A percentile compares a stretch with the other conserved stretches of the same genome.
Conservation (phyloP, 1,140 invertebrate genomes). For the Palaemon carinicauda region DNA sequence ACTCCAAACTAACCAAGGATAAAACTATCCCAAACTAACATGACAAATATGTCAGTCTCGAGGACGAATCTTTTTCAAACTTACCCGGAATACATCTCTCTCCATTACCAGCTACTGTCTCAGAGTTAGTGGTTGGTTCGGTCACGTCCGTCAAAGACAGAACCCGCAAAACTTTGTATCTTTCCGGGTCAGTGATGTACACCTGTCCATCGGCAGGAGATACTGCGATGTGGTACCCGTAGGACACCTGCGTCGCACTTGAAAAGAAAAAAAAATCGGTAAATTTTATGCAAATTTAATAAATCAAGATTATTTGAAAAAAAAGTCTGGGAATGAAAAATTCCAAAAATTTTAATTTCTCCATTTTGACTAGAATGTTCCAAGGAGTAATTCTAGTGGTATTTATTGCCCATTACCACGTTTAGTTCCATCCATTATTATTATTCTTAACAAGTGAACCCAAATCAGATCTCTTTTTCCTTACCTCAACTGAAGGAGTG, state of each 20-base stretch:
- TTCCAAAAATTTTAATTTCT: too few relatives aligned
- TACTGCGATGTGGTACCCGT: conserved; percentile 94
- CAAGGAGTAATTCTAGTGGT: too few relatives aligned
- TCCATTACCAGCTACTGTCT: conserved; percentile 93
- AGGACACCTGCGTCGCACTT: conserved; percentile 90
- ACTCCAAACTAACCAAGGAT: too few relatives aligned
- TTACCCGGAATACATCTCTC: conserved; percentile 85
- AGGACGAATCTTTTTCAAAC: background rate
- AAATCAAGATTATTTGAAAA: too few relatives aligned
- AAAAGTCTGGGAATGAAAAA: too few relatives aligned
- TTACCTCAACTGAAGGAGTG: conserved; percentile 90
- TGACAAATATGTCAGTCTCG: too few relatives aligned
- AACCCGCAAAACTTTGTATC: conserved; percentile 74
- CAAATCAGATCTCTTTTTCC: conserved; percentile 21
- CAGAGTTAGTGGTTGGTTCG: conserved; percentile 85
- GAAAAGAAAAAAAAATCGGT: background rate
- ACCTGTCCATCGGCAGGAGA: conserved; percentile 94
- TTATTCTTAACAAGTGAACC: too few relatives aligned
- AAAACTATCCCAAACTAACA: too few relatives aligned
- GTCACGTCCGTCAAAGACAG: conserved; percentile 67
- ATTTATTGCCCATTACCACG: too few relatives aligned
- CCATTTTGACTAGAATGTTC: too few relatives aligned
- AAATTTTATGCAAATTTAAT: too few relatives aligned
- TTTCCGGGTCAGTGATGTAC: conserved; percentile 95
- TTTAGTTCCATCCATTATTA: too few relatives aligned